These are phyloP conservation scores for Lasioglossum vierecki DNA, from an alignment of 2,888 invertebrate genomes.

Conservation along the genomic window DNA sequence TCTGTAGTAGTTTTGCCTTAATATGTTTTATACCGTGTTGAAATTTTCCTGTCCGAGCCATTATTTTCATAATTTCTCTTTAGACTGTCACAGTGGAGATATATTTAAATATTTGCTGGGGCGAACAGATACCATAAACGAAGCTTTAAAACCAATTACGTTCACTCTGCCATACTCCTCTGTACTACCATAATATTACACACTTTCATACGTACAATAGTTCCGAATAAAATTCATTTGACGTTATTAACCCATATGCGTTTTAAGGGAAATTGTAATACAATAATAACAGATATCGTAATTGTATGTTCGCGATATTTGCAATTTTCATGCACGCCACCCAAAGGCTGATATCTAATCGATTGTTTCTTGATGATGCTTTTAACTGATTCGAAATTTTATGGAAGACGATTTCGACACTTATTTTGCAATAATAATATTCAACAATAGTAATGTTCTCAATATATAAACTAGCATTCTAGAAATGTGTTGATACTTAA, in stretches of 20 bases:
- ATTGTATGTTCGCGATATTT: neutral
- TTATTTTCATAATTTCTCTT: neutral
- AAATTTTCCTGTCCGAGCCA: neutral
- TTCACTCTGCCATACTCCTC: neutral
- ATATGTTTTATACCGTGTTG: neutral
- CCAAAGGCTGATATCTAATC: neutral
- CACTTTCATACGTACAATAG: neutral
- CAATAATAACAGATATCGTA: neutral
- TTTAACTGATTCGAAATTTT: neutral
- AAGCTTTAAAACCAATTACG: neutral
- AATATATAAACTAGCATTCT: neutral
- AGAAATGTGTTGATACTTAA: neutral
- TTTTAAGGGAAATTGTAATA: neutral
- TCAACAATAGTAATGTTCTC: neutral
- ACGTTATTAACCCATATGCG: neutral
- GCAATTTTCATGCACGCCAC: neutral
- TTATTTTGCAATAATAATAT: neutral
- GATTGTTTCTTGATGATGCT: neutral
- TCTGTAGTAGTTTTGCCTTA: neutral
- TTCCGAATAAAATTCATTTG: neutral
- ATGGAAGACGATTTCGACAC: neutral
- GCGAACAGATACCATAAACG: neutral
- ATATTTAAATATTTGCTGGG: neutral
- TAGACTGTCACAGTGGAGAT: neutral
- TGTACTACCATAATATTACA: neutral